A percentile compares a stretch with the other conserved stretches of the same genome.
phyloP scores from a whole-genome alignment of 2,113 vertebrate genomes.

The Protobothrops flavoviridis region DNA sequence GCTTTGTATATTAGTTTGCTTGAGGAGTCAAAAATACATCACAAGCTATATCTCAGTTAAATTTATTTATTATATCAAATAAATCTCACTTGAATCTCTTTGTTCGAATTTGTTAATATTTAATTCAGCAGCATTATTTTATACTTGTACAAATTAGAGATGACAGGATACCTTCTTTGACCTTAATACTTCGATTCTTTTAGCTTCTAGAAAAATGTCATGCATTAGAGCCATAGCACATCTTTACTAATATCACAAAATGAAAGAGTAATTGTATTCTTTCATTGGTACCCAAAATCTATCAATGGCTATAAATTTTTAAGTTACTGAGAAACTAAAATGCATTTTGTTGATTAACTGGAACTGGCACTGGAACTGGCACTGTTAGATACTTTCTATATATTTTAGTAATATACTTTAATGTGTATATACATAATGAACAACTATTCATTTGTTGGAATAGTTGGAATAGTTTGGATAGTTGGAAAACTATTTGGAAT shows the following conservation, averaged over 20 bases:
- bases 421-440: constrained; percentile 50
- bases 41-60: constrained; percentile 49
- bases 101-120: background rate
- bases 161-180: constrained; percentile 19
- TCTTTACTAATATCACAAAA: background rate
- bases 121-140: constrained; percentile 20
- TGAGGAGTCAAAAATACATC: constrained; percentile 48
- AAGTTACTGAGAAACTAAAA: constrained; percentile 30
- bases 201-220: constrained; percentile 7
- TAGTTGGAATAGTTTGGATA: too few relatives aligned
- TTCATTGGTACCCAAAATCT: background rate
- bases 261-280: background rate
- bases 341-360: background rate
- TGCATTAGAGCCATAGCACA: background rate
- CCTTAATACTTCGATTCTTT: background rate
- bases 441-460: too few relatives aligned
- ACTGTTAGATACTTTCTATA: constrained; percentile 55
- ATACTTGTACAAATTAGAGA: constrained; percentile 26
- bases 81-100: rapidly evolving
- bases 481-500: too few relatives aligned
- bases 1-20: constrained; percentile 9
- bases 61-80: constrained; percentile 39
- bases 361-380: constrained; percentile 31
- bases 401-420: constrained; percentile 62
- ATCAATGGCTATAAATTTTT: background rate